Conservation (phyloP, 1,140 invertebrate genomes). For the Atta colombica region DNA sequence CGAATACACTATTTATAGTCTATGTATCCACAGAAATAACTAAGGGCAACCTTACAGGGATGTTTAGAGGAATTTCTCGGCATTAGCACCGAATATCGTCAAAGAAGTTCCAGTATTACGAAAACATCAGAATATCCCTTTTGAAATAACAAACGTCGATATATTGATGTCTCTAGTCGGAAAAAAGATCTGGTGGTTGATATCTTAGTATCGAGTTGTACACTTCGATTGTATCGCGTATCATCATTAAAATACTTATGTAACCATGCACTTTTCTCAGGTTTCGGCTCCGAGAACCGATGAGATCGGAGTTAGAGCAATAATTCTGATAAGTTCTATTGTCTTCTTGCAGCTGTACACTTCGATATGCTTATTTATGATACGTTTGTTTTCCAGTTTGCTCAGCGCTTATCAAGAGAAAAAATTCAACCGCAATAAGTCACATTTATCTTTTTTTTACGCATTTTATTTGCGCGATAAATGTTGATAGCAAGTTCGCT, state of each 20-base stretch:
- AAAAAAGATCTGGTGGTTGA: background rate
- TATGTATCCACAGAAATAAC: background rate
- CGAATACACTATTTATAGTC: no score
- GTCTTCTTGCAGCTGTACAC: background rate
- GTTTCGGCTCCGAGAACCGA: background rate
- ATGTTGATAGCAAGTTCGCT: background rate
- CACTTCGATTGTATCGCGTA: background rate
- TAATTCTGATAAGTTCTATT: background rate
- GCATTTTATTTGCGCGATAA: slow-evolving; percentile 7
- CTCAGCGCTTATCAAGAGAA: background rate
- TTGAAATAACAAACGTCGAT: background rate
- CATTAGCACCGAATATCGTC: background rate
- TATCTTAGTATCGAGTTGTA: background rate
- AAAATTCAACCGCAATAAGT: background rate
- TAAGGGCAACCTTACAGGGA: background rate
- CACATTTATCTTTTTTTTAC: background rate
- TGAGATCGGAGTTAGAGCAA: background rate
- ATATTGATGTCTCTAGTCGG: background rate
- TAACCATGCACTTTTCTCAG: background rate
- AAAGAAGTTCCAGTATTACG: background rate
- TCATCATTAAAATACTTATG: background rate
- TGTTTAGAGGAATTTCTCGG: background rate
- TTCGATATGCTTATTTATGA: slow-evolving; percentile 15
- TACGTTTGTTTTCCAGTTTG: background rate
- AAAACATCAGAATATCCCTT: background rate